Base-by-base conservation (phyloP, 92 coral and sea anemone genomes). In the Micromussa lordhowensis region DNA sequence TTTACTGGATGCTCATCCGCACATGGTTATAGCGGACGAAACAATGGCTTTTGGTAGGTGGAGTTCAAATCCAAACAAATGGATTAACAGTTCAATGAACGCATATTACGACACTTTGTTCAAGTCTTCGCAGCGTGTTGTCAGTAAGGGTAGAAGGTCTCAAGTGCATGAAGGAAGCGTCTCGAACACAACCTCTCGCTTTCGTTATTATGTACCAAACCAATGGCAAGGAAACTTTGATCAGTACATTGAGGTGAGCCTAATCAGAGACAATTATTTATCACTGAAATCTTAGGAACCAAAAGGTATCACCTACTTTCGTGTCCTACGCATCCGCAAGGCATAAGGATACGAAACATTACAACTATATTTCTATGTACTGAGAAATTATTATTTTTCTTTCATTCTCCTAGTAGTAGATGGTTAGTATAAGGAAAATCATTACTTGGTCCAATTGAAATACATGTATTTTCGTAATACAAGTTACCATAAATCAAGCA, bases 181-280 rank as follows among this genome's bases (percentile, higher is more conserved):
- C 22, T 49, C 17, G 24, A 82, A 82, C 61, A 63, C 68, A 59
- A 19, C 77, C 9, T 26, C 75, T 44, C 2, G 14, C 2, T 82
- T 38, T n/a, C 61, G 61, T 13, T 82, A 44, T 69, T 44, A 5
- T 38, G 86, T 82, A 0, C 75, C 75, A 0, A 66, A 69, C 58
- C 77, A 82, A 28, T 82, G 86, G 86, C 86, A 82, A 68, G 86
- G 77, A 19, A 32, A 3, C n/a, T 82, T 24, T 48, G 86, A 82
- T 31, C 18, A 49, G 17, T 68, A 68, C 76, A 82, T 82, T 49
- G 63, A 82, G 86, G 86, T 68, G 17, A 15, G 31, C 38, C 38
- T 2, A 35, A 73, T 2, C 53, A 14, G 28, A 7, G 10, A 19
- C n/a, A 21, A 24, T 8, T 29, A 21, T 3, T 9, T 24, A 8